Evolutionary conservation across 2,888 invertebrate genomes (phyloP).

Genomic region (Chymomyza caudatula): DNA sequence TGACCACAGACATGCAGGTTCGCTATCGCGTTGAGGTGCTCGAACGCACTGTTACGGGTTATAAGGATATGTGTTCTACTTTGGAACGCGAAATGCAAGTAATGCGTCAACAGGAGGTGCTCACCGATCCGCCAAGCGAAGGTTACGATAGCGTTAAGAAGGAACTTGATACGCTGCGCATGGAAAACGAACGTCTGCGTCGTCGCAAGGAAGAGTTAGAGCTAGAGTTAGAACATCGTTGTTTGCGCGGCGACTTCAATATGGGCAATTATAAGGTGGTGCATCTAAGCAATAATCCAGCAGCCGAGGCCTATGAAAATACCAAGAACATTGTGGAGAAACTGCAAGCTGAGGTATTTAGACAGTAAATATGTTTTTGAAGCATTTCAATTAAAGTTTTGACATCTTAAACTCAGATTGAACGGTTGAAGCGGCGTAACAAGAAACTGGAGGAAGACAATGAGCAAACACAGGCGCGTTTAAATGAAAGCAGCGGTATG

Average conservation of each 20-base stretch:
- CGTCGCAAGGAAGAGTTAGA: constrained; percentile 83
- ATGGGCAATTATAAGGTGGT: constrained; percentile 76
- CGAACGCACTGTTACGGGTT: constrained; percentile 86
- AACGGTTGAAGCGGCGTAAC: constrained; percentile 78
- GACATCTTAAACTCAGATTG: constrained; percentile 78
- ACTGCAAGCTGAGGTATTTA: constrained; percentile 83
- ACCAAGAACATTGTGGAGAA: constrained; percentile 84
- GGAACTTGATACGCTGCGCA: constrained; percentile 80
- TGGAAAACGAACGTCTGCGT: constrained; percentile 79
- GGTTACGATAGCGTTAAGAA: constrained; percentile 81
- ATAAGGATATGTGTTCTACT: constrained; percentile 84
- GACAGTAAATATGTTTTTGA: not conserved
- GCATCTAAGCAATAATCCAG: constrained; percentile 86
- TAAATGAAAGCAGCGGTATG: constrained; percentile 74
- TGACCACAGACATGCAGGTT: constrained; percentile 78
- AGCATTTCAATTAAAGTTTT: not conserved
- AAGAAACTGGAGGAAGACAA: constrained; percentile 76
- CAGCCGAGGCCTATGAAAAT: constrained; percentile 83
- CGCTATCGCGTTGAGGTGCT: constrained; percentile 84
- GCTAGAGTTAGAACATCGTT: constrained; percentile 83
- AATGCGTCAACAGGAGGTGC: constrained; percentile 63
- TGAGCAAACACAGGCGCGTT: constrained; percentile 70
- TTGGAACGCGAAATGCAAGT: constrained; percentile 82
- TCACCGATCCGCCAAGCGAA: constrained; percentile 67
- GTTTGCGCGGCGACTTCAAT: constrained; percentile 80